These are phyloP conservation scores for Ellobius talpinus DNA, from an alignment of 2,113 vertebrate species.

Conservation along the genomic window DNA sequence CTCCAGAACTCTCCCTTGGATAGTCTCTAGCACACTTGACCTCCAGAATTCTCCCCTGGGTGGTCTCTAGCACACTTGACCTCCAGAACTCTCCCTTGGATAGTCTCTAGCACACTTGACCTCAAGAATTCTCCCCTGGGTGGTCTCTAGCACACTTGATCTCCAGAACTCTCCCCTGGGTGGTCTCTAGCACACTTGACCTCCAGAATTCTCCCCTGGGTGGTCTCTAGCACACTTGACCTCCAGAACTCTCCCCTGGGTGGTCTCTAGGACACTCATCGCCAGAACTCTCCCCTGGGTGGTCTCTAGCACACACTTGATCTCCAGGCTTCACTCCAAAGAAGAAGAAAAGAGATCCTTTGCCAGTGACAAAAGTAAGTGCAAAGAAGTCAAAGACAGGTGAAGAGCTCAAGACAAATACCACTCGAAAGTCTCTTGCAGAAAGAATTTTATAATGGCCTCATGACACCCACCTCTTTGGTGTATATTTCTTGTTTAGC, in stretches of 20 bases:
- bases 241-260: not conserved
- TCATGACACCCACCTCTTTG: not conserved
- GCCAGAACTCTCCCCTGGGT: not conserved
- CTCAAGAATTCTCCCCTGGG: not conserved
- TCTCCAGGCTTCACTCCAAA: not conserved
- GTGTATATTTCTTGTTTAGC: rapidly evolving
- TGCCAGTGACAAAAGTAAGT: not conserved
- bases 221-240: not conserved
- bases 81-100: not conserved
- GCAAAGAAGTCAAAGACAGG: not conserved
- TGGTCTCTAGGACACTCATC: not conserved
- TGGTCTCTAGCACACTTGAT: not conserved
- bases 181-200: not conserved
- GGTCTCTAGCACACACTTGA: not conserved
- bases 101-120: too few relatives aligned
- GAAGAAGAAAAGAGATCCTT: not conserved
- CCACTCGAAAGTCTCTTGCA: not conserved
- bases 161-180: not conserved
- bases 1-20: not conserved
- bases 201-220: not conserved
- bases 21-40: not conserved
- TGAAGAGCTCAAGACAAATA: not conserved
- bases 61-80: not conserved
- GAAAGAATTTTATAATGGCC: not conserved
- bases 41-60: not conserved